Base-by-base conservation (phyloP, 2,888 invertebrate genomes). In the Lamproptera curius region DNA sequence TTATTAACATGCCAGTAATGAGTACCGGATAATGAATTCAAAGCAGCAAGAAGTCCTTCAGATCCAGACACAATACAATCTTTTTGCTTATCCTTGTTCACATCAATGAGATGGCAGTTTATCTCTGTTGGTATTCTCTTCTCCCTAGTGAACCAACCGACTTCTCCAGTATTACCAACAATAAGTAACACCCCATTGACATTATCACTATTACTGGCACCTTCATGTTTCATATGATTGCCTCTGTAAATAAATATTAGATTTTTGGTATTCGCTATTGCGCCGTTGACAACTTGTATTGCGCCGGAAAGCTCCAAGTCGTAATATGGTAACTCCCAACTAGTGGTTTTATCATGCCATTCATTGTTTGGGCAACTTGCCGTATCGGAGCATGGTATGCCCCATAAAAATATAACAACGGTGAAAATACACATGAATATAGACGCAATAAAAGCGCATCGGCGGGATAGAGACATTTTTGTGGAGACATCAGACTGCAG, bases 51-150 rank as follows among this genome's bases (percentile, higher is more conserved):
- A 9, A 87, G 58, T 0, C 94, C 94, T 55, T 90, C 91, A 23
- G 92, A 90, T 15, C 94, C 94, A 13, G 93, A 88, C 3, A 95
- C 90, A 45, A 95, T 84, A 58, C 95, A 95, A 63, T 95, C 94
- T 9, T 91, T 89, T 44, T 90, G 89, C 8, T 91, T 92, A 67
- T 94, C 93, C 42, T 81, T 88, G 70, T 94, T 92, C 0, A 92
- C 90, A 78, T 95, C 95, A 43, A 95, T 83, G 1, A 93, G 75
- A 16, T 91, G 89, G 65, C 95, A 95, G 65, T 94, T 92, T 23
- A 95, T 91, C 62, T 92, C 90, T 16, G 89, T 89, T 0, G 95
- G 94, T 58, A 92, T 90, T 60, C 91, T 90, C 33, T 88, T 89
- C 64, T 94, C 91, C 53, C 91, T 87, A 16, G 92, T 92, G 63